Evolutionary conservation across 2,888 invertebrate genomes (phyloP).

Genomic region (Pherbina coryleti): DNA sequence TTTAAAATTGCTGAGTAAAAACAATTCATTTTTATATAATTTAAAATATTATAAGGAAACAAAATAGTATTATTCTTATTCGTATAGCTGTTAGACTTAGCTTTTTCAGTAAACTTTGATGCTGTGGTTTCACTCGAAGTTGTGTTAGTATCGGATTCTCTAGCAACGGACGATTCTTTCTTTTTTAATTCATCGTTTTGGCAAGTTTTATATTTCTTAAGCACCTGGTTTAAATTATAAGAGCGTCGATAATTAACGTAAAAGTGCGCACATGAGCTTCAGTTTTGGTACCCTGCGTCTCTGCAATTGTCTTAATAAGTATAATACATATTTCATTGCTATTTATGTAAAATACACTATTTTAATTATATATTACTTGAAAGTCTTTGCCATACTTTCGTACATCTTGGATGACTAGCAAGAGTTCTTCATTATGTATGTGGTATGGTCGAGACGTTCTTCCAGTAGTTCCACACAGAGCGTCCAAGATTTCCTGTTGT

Average conservation of each 20-base stretch:
- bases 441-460: no score
- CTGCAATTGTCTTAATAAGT: constrained; percentile 92
- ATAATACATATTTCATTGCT: constrained; percentile 57
- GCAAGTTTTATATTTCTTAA: constrained; percentile 84
- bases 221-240: constrained; percentile 87
- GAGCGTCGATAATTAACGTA: constrained; percentile 91
- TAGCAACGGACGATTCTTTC: constrained; percentile 34
- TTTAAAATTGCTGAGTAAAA: neutral
- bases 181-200: constrained; percentile 41
- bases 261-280: constrained; percentile 91
- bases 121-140: constrained; percentile 53
- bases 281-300: constrained; percentile 94
- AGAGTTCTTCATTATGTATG: constrained; percentile 91
- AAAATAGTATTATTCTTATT: constrained; percentile 54
- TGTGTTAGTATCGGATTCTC: constrained; percentile 63
- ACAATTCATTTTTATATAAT: no score
- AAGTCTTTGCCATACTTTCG: constrained; percentile 87
- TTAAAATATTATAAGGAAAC: constrained; percentile 42
- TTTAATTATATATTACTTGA: constrained; percentile 79
- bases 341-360: neutral
- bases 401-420: constrained; percentile 91
- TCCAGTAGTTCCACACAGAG: no score
- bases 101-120: constrained; percentile 49
- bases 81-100: constrained; percentile 44
- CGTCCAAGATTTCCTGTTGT: no score